Evolutionary conservation across 2,113 vertebrate genomes (phyloP), one percentile per base, ranked within the genome.

Genomic region (Callaeas wilsoni): DNA sequence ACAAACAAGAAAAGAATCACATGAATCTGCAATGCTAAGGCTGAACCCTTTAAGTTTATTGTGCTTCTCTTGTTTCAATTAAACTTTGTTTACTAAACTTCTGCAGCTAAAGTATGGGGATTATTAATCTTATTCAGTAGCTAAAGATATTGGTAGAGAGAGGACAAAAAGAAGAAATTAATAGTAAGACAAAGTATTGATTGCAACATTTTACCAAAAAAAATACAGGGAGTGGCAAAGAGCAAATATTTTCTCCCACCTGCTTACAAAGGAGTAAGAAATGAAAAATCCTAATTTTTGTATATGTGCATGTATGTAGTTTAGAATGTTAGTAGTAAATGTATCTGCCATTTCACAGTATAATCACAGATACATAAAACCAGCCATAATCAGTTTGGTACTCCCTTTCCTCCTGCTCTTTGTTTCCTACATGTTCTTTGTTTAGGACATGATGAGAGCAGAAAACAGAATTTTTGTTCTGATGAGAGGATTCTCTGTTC

Each of bases 31-130:
- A 96, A 74, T 59, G 84, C 55, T 87, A 89, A 92, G 96, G 81
- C 62, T 93, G 50, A 94, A 87, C 18, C 56, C 73, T 87, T 97
- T 91, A 88, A 68, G 89, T 96, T 96, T 96, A 93, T 92, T 94
- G 74, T 93, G 25, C 46, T 94, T 90, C 78, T 90, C 88, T 69
- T 94, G 60, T 94, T 98, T 97, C 95, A 97, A 95, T 94, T 90
- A 94, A 89, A 82, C n/a, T 75, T 90, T 97, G 41, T 92, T 96
- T 95, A 94, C 93, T 97, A 94, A 96, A 96, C 21, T 87, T 95
- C 81, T 94, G 77, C 81, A 94, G 83, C 20, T 70, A 88, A 97
- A 53, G 50, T 88, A 90, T 91, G 56, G 53, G 71, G 52, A 95
- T 94, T 96, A 93, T 89, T 96, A 94, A 95, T 96, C 90, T 93